A percentile compares a stretch with the other conserved stretches of the same genome.
Evolutionary conservation across 2,888 invertebrate genomes (phyloP).

Genomic region (Argyra leucocephala): DNA sequence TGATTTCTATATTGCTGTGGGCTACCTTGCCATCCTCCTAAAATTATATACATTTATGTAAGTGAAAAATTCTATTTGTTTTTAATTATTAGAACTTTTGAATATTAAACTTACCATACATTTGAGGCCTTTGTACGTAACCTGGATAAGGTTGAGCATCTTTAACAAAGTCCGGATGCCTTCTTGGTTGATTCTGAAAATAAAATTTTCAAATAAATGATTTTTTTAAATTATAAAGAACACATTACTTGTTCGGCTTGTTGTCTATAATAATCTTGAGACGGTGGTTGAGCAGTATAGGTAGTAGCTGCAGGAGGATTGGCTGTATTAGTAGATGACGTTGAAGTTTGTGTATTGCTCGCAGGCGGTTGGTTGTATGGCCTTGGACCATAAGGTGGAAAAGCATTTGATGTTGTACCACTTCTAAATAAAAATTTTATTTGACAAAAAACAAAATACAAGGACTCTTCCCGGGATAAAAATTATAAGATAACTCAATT

Average conservation of each 20-base stretch:
- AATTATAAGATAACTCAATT: too few species aligned
- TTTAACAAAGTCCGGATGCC: conserved; percentile 76
- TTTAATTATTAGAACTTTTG: too few species aligned
- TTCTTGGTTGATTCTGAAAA: conserved; percentile 58
- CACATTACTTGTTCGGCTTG: conserved; percentile 40
- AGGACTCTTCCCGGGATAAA: too few species aligned
- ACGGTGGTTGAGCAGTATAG: conserved; percentile 44
- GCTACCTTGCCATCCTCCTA: conserved; percentile 58
- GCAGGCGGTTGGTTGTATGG: conserved; percentile 42
- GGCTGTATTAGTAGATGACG: conserved; percentile 33
- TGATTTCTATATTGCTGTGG: conserved; percentile 44
- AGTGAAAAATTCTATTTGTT: too few species aligned
- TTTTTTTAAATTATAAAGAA: not conserved
- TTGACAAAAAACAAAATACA: too few species aligned
- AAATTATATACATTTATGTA: conserved; percentile 12
- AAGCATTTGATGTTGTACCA: conserved; percentile 43
- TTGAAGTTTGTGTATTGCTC: conserved; percentile 47
- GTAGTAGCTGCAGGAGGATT: conserved; percentile 41
- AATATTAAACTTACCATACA: conserved; percentile 49
- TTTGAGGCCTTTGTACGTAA: conserved; percentile 56
- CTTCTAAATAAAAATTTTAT: not conserved
- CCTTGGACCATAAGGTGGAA: conserved; percentile 37
- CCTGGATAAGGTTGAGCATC: conserved; percentile 59
- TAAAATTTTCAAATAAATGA: conserved; percentile 14
- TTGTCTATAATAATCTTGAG: conserved; percentile 50